These are phyloP conservation scores for Herpetotheres cachinnans DNA, from an alignment of 2,113 vertebrate species.

Conservation along the genomic window DNA sequence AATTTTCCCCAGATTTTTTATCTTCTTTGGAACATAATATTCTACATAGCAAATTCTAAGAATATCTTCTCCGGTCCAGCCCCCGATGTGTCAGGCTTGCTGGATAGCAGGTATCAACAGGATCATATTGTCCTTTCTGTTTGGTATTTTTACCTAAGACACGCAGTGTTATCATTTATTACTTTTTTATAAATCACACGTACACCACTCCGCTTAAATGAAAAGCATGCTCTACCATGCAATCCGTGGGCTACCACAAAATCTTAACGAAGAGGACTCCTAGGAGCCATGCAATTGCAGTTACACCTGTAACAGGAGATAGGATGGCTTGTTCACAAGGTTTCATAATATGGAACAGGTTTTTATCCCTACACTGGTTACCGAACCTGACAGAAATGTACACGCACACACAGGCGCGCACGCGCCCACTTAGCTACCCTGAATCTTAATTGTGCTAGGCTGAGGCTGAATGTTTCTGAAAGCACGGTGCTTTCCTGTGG, in stretches of 20 bases:
- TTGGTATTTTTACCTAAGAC: neutral
- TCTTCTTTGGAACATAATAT: neutral
- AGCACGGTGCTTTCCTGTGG: neutral
- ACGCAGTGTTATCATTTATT: neutral
- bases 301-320: neutral
- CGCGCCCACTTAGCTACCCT: neutral
- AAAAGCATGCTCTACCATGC: neutral
- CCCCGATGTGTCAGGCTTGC: neutral
- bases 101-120: neutral
- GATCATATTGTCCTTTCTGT: neutral
- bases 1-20: neutral
- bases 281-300: neutral
- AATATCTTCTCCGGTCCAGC: neutral
- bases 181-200: neutral
- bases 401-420: neutral
- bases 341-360: neutral
- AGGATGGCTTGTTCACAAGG: neutral
- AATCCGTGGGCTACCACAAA: neutral
- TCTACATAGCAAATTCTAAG: neutral
- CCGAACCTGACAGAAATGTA: neutral
- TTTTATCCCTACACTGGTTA: neutral
- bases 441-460: neutral
- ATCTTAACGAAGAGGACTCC: neutral
- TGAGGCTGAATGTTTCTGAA: neutral
- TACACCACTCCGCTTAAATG: neutral